These are phyloP conservation scores for Temnopleurus reevesii DNA, from an alignment of 53 echinoderm and acorn worm genomes.

Conservation along the genomic window DNA sequence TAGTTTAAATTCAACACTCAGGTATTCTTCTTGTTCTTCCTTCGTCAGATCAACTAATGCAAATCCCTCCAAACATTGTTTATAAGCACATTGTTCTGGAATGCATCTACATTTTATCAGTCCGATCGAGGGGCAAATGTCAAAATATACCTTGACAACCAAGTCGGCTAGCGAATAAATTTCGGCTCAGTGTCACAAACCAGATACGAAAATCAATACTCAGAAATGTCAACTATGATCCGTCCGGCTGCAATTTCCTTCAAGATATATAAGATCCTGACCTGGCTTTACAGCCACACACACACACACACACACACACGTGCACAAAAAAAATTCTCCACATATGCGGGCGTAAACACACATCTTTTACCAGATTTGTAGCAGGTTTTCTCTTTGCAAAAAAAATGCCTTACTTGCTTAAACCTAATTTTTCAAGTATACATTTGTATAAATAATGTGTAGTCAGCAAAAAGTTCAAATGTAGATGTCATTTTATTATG, in stretches of 20 bases:
- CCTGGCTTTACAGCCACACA: neutral
- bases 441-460: too few relatives aligned
- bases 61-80: neutral
- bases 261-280: neutral
- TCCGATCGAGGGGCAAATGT: neutral
- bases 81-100: neutral
- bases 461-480: too few relatives aligned
- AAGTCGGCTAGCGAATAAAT: neutral
- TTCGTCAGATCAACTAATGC: too few relatives aligned
- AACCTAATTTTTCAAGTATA: too few relatives aligned
- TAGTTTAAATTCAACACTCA: too few relatives aligned
- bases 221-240: constrained; percentile 31
- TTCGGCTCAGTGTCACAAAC: neutral
- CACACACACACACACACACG: too few relatives aligned
- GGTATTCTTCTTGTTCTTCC: neutral
- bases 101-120: neutral
- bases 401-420: too few relatives aligned
- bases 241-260: neutral
- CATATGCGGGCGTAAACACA: too few relatives aligned
- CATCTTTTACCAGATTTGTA: too few relatives aligned
- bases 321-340: too few relatives aligned
- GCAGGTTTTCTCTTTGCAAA: too few relatives aligned
- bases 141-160: neutral
- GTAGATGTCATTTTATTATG: too few relatives aligned
- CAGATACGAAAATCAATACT: constrained; percentile 46